A percentile compares a stretch with the other conserved stretches of the same genome.
These are phyloP conservation scores for Cepphus grylle DNA, from an alignment of 2,113 vertebrate species.

Conservation along the genomic window DNA sequence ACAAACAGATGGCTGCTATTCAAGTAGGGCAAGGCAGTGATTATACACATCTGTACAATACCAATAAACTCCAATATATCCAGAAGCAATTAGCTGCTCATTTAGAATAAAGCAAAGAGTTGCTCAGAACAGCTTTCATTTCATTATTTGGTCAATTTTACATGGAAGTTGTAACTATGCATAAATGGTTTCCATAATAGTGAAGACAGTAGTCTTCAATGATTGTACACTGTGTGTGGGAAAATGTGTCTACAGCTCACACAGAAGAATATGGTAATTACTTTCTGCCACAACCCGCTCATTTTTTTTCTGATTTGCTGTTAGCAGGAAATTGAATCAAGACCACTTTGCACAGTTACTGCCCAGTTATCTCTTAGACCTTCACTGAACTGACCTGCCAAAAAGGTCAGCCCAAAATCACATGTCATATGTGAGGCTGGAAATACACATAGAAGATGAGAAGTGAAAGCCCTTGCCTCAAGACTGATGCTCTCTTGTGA, in stretches of 20 bases:
- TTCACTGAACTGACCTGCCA: background rate
- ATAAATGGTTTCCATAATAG: background rate
- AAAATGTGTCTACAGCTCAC: background rate
- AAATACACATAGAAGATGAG: background rate
- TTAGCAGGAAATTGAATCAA: background rate
- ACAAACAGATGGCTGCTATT: constrained; percentile 75
- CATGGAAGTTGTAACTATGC: constrained; percentile 13
- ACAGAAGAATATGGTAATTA: background rate
- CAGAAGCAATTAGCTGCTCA: constrained; percentile 59
- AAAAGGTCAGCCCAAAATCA: background rate
- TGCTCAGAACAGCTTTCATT: constrained; percentile 52
- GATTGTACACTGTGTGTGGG: background rate
- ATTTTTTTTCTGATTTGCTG: background rate
- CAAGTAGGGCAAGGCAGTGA: constrained; percentile 64
- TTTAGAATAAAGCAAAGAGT: constrained; percentile 49
- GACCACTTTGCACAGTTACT: background rate
- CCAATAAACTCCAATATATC: constrained; percentile 59
- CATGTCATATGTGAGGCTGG: background rate
- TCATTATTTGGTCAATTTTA: constrained; percentile 65
- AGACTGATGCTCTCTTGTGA: background rate
- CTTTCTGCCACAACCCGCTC: background rate
- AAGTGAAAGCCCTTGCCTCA: background rate
- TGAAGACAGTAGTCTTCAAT: background rate
- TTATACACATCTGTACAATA: constrained; percentile 75
- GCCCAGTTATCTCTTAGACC: background rate